Base-by-base conservation (phyloP, 2,888 invertebrate genomes). In the Allacma fusca region DNA sequence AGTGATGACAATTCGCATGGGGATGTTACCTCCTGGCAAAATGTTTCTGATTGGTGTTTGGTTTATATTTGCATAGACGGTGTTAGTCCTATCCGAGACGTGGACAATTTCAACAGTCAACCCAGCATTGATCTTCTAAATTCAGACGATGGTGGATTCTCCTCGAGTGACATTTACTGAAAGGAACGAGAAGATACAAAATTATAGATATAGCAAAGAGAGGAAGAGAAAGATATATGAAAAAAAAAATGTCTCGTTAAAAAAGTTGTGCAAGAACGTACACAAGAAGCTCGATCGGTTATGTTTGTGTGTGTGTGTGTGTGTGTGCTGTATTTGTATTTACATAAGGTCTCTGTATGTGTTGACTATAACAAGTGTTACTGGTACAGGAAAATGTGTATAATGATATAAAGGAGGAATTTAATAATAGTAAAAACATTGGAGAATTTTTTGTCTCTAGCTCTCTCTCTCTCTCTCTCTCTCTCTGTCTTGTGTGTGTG, bases 71-170 rank as follows among this genome's bases (percentile, higher is more conserved):
- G 26, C 26, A 19, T 62, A 76, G 76, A 76, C 62, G 76, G 76
- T 43, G 76, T 73, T 19, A 76, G 76, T 59, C 76, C 76, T 24
- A 76, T 76, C 50, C 76, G 76, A 62, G 76, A 76, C 68, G 76
- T 76, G 29, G 76, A 76, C 69, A 76, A 40, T 44, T 76, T 76
- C 65, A 71, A 71, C 28, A 76, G 76, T 70, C 76, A 76, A 28
- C 76, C 76, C 23, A 71, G 75, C 13, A 75, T 75, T 21, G 78
- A 78, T 40, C 74, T 78, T 50, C 71, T 76, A 24, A 76, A 76
- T 67, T 81, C 81, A 7, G 82, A 83, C 70, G 83, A 83, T 65
- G 83, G 83, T n/a, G 83, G 83, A 78, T 83, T 83, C 75, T 82
- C 81, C 71, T 81, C 81, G 16, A 82, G 81, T n/a, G 83, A 83